These are phyloP conservation scores for Pristionchus exspectatus DNA, from an alignment of 2,888 invertebrate species.

Conservation along the genomic window DNA sequence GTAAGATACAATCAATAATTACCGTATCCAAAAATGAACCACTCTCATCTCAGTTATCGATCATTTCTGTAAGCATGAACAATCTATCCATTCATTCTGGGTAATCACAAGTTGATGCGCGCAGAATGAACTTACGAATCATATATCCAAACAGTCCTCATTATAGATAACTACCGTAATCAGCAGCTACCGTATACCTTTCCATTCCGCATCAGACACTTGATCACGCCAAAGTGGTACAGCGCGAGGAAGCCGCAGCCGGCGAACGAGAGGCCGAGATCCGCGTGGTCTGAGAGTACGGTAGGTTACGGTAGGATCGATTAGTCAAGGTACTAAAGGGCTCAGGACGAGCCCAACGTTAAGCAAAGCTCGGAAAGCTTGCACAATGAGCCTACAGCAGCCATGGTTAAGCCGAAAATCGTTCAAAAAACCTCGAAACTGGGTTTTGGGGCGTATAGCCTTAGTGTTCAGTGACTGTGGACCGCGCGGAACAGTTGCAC, in stretches of 20 bases:
- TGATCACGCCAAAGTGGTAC: slow-evolving; percentile 76
- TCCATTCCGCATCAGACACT: slow-evolving; percentile 71
- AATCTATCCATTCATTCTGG: not conserved
- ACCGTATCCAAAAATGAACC: not conserved
- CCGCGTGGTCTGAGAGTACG: slow-evolving; percentile 56
- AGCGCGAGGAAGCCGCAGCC: slow-evolving; percentile 77
- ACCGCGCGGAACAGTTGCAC: too few relatives aligned
- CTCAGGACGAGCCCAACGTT: not conserved
- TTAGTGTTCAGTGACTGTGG: not conserved
- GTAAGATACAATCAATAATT: slow-evolving; percentile 24
- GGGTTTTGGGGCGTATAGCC: not conserved
- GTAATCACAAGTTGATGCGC: too few relatives aligned
- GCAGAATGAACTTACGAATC: not conserved
- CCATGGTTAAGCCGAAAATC: not conserved
- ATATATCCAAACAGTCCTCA: not conserved
- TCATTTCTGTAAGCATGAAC: not conserved
- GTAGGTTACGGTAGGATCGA: not conserved
- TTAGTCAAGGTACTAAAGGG: not conserved
- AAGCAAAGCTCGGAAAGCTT: not conserved
- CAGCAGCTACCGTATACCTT: slow-evolving; percentile 59
- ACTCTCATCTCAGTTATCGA: not conserved
- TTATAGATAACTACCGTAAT: not conserved
- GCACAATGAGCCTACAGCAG: not conserved
- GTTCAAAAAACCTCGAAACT: not conserved
- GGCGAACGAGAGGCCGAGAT: slow-evolving; percentile 68